Evolutionary conservation across 2,797 vertebrate genomes (phyloP).

Genomic region (Anomalospiza imberbis): DNA sequence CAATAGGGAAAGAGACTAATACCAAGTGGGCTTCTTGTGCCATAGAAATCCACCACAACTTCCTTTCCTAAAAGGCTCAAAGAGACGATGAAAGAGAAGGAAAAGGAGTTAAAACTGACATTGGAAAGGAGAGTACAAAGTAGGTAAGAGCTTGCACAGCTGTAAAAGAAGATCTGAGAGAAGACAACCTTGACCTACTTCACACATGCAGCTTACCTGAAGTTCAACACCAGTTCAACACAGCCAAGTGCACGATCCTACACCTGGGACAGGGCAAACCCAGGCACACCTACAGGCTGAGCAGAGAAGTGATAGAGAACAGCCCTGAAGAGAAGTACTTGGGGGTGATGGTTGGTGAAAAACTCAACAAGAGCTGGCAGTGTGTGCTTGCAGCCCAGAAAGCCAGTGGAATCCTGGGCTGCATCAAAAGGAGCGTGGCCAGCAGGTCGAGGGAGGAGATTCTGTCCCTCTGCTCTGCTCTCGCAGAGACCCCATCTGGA

Average conservation of each 20-base stretch:
- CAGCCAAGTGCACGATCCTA: neutral
- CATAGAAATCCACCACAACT: neutral
- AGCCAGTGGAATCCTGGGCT: neutral
- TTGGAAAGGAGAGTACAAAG: neutral
- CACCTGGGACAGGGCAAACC: fast-evolving
- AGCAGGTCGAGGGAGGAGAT: neutral
- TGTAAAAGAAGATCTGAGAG: neutral
- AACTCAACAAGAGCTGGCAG: neutral
- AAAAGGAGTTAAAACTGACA: neutral
- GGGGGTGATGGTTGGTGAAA: neutral
- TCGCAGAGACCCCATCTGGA: neutral
- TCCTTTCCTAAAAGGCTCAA: neutral
- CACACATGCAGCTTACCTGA: neutral
- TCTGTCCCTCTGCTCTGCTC: neutral
- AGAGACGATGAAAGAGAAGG: neutral
- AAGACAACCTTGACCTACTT: neutral
- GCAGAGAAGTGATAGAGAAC: neutral
- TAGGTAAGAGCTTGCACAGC: neutral
- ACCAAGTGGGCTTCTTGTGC: neutral
- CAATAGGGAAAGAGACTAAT: neutral
- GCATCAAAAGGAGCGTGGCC: neutral
- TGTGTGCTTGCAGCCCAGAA: neutral
- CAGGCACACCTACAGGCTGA: neutral
- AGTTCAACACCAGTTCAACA: neutral
- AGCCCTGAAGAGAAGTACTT: neutral